Percentiles rank a stretch among this genome's conserved stretches.
Evolutionary conservation across 2,797 vertebrate species (phyloP).

Genomic region (Sebastes alutus): DNA sequence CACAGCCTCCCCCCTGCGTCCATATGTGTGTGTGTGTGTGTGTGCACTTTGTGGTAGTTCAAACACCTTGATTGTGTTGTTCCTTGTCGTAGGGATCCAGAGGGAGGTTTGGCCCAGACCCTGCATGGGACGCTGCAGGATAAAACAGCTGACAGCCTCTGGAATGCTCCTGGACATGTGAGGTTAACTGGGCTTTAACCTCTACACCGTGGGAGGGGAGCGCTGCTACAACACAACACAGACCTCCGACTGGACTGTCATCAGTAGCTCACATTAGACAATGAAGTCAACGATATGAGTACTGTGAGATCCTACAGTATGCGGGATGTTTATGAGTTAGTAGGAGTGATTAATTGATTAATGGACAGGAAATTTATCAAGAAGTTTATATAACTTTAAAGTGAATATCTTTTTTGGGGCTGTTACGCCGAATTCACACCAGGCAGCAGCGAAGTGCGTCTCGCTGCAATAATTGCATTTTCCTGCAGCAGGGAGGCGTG

Average conservation of each 20-base stretch:
- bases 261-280: slow-evolving; percentile 41
- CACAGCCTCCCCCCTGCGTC: slow-evolving; percentile 16
- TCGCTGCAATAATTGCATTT: too few relatives aligned
- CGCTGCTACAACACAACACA: slow-evolving; percentile 35
- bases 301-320: neutral
- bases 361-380: neutral
- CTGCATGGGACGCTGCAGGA: slow-evolving; percentile 49
- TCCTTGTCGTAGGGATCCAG: slow-evolving; percentile 43
- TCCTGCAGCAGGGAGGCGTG: too few relatives aligned
- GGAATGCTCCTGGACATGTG: slow-evolving; percentile 56
- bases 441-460: too few relatives aligned
- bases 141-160: slow-evolving; percentile 64
- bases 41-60: slow-evolving; percentile 51
- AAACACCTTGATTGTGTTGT: slow-evolving; percentile 69
- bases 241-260: slow-evolving; percentile 41
- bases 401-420: neutral
- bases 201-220: slow-evolving; percentile 53
- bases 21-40: slow-evolving; percentile 1
- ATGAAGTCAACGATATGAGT: slow-evolving; percentile 5
- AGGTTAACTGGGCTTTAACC: slow-evolving; percentile 74
- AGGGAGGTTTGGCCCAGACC: slow-evolving; percentile 37
- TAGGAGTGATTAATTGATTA: neutral
- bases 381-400: neutral
- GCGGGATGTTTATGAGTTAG: neutral
- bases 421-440: neutral